Conservation (phyloP, 2,113 vertebrate genomes). For the Peromyscus maniculatus region DNA sequence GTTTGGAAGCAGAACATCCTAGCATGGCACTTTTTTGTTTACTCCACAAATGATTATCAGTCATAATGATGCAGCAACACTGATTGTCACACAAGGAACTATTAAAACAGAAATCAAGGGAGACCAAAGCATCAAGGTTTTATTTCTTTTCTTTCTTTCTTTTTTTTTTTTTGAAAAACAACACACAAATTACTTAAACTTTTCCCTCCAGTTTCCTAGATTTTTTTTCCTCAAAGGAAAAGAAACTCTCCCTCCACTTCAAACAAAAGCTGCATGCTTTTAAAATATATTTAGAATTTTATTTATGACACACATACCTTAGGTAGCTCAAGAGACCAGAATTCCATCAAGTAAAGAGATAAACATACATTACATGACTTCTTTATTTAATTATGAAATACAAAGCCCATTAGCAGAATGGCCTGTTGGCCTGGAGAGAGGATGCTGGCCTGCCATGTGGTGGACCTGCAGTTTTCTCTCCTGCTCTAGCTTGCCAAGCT, state of each 20-base stretch:
- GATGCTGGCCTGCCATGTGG: constrained; percentile 74
- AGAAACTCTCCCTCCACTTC: background rate
- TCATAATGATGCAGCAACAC: constrained; percentile 70
- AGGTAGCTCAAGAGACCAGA: constrained; percentile 67
- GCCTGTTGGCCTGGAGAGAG: constrained; percentile 72
- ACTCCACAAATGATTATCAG: constrained; percentile 73
- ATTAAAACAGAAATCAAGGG: constrained; percentile 69
- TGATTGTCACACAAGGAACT: constrained; percentile 43
- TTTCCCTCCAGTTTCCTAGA: constrained; percentile 8
- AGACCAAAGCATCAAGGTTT: constrained; percentile 27
- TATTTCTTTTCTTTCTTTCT: background rate
- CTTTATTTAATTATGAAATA: constrained; percentile 84
- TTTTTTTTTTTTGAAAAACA: background rate
- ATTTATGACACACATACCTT: constrained; percentile 73
- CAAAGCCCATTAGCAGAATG: constrained; percentile 80
- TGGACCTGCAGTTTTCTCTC: constrained; percentile 72
- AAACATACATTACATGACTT: constrained; percentile 70
- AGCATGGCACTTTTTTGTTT: constrained; percentile 75
- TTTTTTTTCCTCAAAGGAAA: constrained; percentile 49
- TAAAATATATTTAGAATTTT: constrained; percentile 64
- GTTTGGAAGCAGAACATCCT: constrained; percentile 62
- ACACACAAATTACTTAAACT: background rate
- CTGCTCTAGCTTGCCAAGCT: constrained; percentile 70
- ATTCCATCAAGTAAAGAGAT: constrained; percentile 81
- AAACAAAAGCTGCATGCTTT: constrained; percentile 38